Evolutionary conservation across 35 echinoderm and acorn worm genomes (phyloP), one percentile per base, ranked within the genome.

Genomic region (Patiria miniata): DNA sequence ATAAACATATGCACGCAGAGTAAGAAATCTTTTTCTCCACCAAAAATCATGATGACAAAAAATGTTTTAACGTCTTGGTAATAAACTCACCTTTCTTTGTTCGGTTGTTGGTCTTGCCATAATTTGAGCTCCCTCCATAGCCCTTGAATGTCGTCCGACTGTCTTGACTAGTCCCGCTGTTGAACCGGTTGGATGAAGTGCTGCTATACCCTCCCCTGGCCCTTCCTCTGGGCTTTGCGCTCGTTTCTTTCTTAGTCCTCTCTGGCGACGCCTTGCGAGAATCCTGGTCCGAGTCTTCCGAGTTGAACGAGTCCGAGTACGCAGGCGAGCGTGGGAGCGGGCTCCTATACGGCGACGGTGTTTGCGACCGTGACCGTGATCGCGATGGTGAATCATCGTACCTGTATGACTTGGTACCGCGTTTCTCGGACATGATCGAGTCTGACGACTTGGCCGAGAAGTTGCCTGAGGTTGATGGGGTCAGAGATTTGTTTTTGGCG

Each of bases 241-340:
- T 38, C 12, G 78, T 17, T 79, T 55, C 52, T 52, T 87, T 59
- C 42, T 23, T 56, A 30, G 52, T 36, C 57, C 86, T 60, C 34
- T 52, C 85, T 8, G 93, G 92, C 0, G 93, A 91, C 8, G 81
- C 84, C 22, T 40, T 80, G 65, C 93, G 83, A 0, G 93, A 91
- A 81, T 95, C 93, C 76, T 95, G 93, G 23, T 77, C 85, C 6
- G 93, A 97, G 53, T 93, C 91, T 60, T 97, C 95, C 0, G 95
- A 97, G 52, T 97, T 83, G 87, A 97, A 97, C 2, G 91, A 97
- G 79, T 97, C 95, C 30, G 95, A 97, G 78, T 95, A 95, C 3
- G 61, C 40, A 32, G 85, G 82, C 59, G 87, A 79, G 1, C 40
- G 80, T 17, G 86, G 81, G 42, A 37, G 30, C 21, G 56, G 39